Evolutionary conservation across 1,140 invertebrate species (phyloP).

Genomic region (Kradibia gibbosae): DNA sequence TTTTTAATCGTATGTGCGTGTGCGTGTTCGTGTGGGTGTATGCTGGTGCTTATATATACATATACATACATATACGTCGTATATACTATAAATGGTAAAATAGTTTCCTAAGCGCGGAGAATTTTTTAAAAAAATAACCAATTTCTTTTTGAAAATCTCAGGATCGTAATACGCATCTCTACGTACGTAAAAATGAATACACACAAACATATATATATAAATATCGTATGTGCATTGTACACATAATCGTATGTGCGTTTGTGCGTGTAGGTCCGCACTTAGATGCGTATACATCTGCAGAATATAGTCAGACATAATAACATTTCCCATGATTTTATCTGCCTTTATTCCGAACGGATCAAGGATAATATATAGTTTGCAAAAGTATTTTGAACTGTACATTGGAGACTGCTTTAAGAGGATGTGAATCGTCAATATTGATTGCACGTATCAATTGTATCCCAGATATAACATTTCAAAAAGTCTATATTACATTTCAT

Average conservation of each 20-base stretch:
- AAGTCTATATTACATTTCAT: slow-evolving; percentile 5
- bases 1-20: too few relatives aligned
- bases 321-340: slow-evolving; percentile 44
- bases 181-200: too few relatives aligned
- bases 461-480: not conserved
- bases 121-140: too few relatives aligned
- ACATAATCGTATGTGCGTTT: not conserved
- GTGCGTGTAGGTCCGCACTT: too few relatives aligned
- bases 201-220: too few relatives aligned
- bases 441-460: too few relatives aligned
- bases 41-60: not conserved
- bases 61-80: too few relatives aligned
- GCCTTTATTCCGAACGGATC: slow-evolving; percentile 46
- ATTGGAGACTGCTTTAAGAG: slow-evolving; percentile 32
- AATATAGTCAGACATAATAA: slow-evolving; percentile 35
- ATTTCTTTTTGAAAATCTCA: too few relatives aligned
- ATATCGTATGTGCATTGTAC: too few relatives aligned
- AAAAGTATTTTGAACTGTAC: slow-evolving; percentile 25
- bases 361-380: slow-evolving; percentile 15
- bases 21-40: not conserved
- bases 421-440: slow-evolving; percentile 29
- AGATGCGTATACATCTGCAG: slow-evolving; percentile 1
- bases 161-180: too few relatives aligned
- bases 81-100: too few relatives aligned
- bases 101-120: too few relatives aligned